Conservation (phyloP, 2,113 vertebrate species). For the Aspidoscelis tigris region DNA sequence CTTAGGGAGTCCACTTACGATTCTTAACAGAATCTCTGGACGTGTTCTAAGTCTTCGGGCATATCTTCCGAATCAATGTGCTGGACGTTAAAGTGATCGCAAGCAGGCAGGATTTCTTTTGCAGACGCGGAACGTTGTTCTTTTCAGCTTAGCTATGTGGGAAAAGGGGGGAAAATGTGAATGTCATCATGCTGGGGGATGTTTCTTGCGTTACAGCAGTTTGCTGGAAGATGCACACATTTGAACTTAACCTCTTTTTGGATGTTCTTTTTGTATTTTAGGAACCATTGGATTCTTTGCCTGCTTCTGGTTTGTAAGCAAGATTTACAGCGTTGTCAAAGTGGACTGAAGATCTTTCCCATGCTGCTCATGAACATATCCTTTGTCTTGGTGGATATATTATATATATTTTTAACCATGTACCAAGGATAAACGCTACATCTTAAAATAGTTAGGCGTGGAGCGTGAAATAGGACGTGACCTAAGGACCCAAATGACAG, state of each 20-base stretch:
- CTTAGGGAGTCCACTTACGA: neutral
- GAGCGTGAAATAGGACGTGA: conserved; percentile 40
- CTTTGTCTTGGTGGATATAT: conserved; percentile 49
- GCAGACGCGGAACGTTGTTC: neutral
- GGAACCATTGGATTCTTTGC: conserved; percentile 92
- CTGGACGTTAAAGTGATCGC: neutral
- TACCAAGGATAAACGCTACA: conserved; percentile 53
- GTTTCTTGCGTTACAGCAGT: neutral
- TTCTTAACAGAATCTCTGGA: neutral
- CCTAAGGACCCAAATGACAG: conserved; percentile 4
- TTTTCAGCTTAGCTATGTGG: neutral
- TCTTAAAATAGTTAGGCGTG: conserved; percentile 45
- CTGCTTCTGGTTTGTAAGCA: conserved; percentile 93
- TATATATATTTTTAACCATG: conserved; percentile 46
- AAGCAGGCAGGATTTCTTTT: neutral
- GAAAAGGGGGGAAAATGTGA: neutral
- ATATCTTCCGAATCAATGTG: neutral
- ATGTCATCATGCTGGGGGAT: neutral
- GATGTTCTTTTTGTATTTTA: conserved; percentile 57
- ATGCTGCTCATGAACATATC: conserved; percentile 52
- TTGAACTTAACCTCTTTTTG: neutral
- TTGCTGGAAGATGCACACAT: neutral
- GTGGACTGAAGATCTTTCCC: conserved; percentile 82
- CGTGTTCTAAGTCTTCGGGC: neutral
- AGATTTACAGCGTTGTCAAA: conserved; percentile 94